Conservation (phyloP, 2,888 invertebrate genomes). For the Syrphus vitripennis region DNA sequence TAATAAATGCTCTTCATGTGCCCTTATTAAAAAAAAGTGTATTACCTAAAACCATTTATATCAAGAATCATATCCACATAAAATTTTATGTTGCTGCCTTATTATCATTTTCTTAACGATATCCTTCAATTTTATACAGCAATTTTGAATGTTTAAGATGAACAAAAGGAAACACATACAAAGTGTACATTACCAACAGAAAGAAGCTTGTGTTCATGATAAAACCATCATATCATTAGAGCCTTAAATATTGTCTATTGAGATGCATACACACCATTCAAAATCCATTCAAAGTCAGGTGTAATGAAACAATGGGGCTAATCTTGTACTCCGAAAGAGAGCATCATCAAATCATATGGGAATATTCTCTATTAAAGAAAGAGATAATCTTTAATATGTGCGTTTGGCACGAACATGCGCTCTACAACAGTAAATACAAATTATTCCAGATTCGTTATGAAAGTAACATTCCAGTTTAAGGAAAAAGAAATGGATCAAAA, state of each 20-base stretch:
- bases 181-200: background rate
- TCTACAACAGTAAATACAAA: background rate
- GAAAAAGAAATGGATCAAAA: background rate
- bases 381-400: no score
- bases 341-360: background rate
- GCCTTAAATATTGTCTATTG: background rate
- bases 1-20: no score
- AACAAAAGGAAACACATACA: background rate
- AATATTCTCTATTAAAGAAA: background rate
- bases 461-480: background rate
- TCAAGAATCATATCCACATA: background rate
- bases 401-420: background rate
- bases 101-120: no score
- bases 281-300: background rate
- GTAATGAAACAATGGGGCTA: slow-evolving; percentile 22
- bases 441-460: background rate
- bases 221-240: slow-evolving; percentile 5
- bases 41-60: background rate
- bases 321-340: slow-evolving; percentile 55
- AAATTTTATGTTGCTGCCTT: background rate
- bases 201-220: background rate
- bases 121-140: background rate
- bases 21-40: no score
- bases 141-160: background rate
- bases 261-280: slow-evolving; percentile 6